Conservation (phyloP, 1,140 invertebrate genomes). For the Stegodyphus mimosarum region DNA sequence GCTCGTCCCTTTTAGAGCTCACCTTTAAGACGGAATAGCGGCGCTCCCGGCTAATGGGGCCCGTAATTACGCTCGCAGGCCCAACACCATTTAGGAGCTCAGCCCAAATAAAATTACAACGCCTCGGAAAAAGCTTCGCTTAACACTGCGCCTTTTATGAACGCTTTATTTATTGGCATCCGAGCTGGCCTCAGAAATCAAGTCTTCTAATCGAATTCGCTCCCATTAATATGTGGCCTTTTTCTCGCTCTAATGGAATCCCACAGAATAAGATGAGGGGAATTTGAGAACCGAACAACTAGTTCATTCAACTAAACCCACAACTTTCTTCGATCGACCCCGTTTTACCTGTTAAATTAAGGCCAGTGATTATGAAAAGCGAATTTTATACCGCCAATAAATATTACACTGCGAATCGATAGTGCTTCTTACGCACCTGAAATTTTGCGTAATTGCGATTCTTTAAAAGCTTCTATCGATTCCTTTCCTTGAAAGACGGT, state of each 20-base stretch:
- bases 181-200: not conserved
- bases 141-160: slow-evolving; percentile 53
- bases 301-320: no score
- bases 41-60: slow-evolving; percentile 45
- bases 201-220: slow-evolving; percentile 26
- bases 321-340: no score
- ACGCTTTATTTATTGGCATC: slow-evolving; percentile 50
- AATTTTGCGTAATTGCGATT: no score
- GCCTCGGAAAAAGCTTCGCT: slow-evolving; percentile 22
- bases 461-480: no score
- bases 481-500: no score
- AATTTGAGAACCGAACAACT: no score
- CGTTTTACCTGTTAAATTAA: no score
- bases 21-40: slow-evolving; percentile 44
- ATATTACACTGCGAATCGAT: no score
- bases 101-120: slow-evolving; percentile 53
- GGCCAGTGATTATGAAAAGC: no score
- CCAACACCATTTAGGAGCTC: slow-evolving; percentile 52
- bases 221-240: not conserved
- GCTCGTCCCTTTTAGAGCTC: slow-evolving; percentile 51
- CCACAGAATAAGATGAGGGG: not conserved
- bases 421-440: no score
- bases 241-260: slow-evolving; percentile 1
- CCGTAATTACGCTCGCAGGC: slow-evolving; percentile 43
- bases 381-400: no score